Percentiles rank a stretch among this genome's conserved stretches.
These are phyloP conservation scores for Ptychoptera contaminata DNA, from an alignment of 2,888 invertebrate genomes.

Conservation along the genomic window DNA sequence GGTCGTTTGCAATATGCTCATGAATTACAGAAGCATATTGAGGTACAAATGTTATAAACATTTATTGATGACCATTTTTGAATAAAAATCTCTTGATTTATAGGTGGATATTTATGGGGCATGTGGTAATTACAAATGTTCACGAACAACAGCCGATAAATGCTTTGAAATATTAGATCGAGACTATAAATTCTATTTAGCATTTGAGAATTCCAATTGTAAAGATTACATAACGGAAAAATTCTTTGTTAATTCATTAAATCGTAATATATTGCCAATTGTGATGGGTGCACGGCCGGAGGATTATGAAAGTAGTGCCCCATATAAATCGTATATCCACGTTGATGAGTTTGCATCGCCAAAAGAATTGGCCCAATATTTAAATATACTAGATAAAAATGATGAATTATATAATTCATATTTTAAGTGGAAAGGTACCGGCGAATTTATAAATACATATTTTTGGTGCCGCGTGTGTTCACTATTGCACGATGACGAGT, in stretches of 20 bases:
- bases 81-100: slow-evolving; percentile 3
- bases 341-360: slow-evolving; percentile 89
- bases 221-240: slow-evolving; percentile 93
- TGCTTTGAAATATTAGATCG: slow-evolving; percentile 82
- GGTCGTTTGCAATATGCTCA: slow-evolving; percentile 75
- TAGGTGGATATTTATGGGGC: slow-evolving; percentile 80
- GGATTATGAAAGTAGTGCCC: slow-evolving; percentile 79
- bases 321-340: slow-evolving; percentile 84
- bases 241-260: slow-evolving; percentile 87
- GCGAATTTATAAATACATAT: slow-evolving; percentile 90
- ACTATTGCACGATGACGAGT: slow-evolving; percentile 34
- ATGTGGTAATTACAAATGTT: slow-evolving; percentile 74
- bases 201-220: slow-evolving; percentile 95
- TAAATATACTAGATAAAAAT: slow-evolving; percentile 69
- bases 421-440: slow-evolving; percentile 87
- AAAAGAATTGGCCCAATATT: slow-evolving; percentile 71
- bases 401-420: slow-evolving; percentile 87
- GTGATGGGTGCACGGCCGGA: slow-evolving; percentile 91
- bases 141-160: slow-evolving; percentile 60
- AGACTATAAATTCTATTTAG: slow-evolving; percentile 92
- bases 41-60: slow-evolving; percentile 20
- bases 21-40: slow-evolving; percentile 69
- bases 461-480: slow-evolving; percentile 51
- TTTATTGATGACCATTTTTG: background rate
- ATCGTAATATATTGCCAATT: slow-evolving; percentile 76